Base-by-base conservation (phyloP, 2,797 vertebrate genomes). In the Myripristis murdjan region DNA sequence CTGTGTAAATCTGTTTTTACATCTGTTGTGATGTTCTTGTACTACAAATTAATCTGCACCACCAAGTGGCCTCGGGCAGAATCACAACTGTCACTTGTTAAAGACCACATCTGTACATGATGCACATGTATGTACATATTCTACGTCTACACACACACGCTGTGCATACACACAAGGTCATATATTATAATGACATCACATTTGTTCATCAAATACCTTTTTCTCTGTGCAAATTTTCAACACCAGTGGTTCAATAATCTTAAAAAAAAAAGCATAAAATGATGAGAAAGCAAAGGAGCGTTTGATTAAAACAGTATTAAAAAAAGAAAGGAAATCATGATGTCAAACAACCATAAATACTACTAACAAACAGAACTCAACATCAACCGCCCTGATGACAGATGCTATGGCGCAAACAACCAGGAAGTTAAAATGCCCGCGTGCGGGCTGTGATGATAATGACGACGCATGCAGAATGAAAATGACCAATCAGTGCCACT, bases 231-330 rank as follows among this genome's bases (percentile, higher is more conserved):
- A 98, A 97, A 93, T 93, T 93, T 93, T 92, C 90, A 96, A 97
- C 94, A 97, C 95, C 97, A 98, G 97, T 97, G 96, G 96, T 97
- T 95, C 93, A 91, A 94, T 88, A 92, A 93, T 92, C 93, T 92
- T 92, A 91, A 95, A 92, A 93, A 73, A 43, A 95, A 91, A 92
- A 94, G 94, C 86, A 92, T 92, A 61, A 91, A 93, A 70, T 92
- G 93, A 74, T 15, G 5, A 20, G 92, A 46, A 77, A 60, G 39
- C 71, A 68, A 70, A 67, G 6, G 43, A 73, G 62, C 48, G 43
- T n/a, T 76, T 73, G 75, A 85, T 82, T 77, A 82, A 89, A 89
- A 95, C 28, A 71, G 74, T 47, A 31, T 33, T 73, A 31, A 62
- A 68, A 61, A 59, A 31, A 51, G 52, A 63, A 67, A 69, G 20